These are phyloP conservation scores for Bombus huntii DNA, from an alignment of 1,140 invertebrate species.

Conservation along the genomic window DNA sequence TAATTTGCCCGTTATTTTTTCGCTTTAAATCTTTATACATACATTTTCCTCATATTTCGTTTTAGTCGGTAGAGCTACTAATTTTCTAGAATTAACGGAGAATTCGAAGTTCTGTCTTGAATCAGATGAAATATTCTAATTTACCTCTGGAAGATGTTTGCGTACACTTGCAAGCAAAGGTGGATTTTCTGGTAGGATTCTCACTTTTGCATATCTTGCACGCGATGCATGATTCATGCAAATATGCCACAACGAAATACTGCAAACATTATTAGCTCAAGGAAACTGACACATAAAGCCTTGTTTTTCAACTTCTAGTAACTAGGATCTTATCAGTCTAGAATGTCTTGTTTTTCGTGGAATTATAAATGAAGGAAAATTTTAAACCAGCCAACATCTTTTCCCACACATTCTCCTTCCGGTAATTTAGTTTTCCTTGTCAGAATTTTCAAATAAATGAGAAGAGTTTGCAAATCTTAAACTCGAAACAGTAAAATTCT, in stretches of 20 bases:
- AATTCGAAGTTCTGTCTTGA: neutral
- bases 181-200: neutral
- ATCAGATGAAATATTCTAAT: neutral
- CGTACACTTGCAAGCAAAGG: neutral
- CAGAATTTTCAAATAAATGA: too few species aligned
- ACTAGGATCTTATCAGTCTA: neutral
- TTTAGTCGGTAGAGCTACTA: neutral
- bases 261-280: neutral
- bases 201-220: neutral
- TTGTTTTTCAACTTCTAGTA: neutral
- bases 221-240: neutral
- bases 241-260: neutral
- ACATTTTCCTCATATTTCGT: too few species aligned
- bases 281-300: neutral
- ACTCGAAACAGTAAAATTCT: neutral
- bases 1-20: too few species aligned
- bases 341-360: neutral
- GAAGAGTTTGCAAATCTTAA: neutral
- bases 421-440: too few species aligned
- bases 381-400: neutral
- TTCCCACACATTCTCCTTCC: too few species aligned
- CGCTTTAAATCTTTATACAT: too few species aligned
- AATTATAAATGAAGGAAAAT: neutral
- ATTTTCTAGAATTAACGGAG: neutral
- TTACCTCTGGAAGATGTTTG: neutral